Evolutionary conservation across 2,113 vertebrate genomes (phyloP), one percentile per base, ranked within the genome.

Genomic region (Hiodon alosoides): DNA sequence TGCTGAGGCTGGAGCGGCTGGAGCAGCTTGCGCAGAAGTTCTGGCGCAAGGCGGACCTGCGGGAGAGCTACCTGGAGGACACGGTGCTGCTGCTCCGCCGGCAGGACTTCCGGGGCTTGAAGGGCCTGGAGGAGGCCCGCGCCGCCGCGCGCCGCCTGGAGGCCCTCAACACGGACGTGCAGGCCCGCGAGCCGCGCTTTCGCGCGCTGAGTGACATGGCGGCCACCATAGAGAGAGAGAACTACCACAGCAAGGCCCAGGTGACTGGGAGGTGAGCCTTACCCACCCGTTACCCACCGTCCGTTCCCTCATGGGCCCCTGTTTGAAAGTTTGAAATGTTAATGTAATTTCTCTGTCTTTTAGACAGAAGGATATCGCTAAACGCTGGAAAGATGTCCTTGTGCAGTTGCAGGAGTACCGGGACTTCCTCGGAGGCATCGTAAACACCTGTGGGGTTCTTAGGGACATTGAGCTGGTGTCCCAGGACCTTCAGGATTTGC

Each of bases 21-120:
- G 95, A 98, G 73, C 94, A 93, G 47, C 86, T 95, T 46, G 94
- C 90, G 2, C 88, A 89, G 86, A 91, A 84, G 79, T 98, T 96
- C 81, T 83, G 78, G 54, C 90, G 85, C 74, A 98, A 97, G 84
- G 95, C 93, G 2, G 82, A 83, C 0, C 90, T 96, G 76, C 89
- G 93, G 79, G 94, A 93, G 55, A 86, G 88, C 50, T 95, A 95
- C 64, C 85, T 96, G 79, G 89, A 90, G 53, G 92, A 95, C 48
- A 90, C 90, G 16, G 81, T 79, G 69, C 88, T 86, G 69, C 88
- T 93, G 72, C 85, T 97, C 13, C 85, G 81, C 47, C 89, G 89
- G 50, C 90, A 93, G 61, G 83, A 93, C 55, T 74, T 90, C 73
- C 84, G 79, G 0, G 85, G 60, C 2, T 73, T 86, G 0, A 83